Evolutionary conservation across 2,797 vertebrate genomes (phyloP), one percentile per base, ranked within the genome.

Genomic region (Thripadectes ignobilis): DNA sequence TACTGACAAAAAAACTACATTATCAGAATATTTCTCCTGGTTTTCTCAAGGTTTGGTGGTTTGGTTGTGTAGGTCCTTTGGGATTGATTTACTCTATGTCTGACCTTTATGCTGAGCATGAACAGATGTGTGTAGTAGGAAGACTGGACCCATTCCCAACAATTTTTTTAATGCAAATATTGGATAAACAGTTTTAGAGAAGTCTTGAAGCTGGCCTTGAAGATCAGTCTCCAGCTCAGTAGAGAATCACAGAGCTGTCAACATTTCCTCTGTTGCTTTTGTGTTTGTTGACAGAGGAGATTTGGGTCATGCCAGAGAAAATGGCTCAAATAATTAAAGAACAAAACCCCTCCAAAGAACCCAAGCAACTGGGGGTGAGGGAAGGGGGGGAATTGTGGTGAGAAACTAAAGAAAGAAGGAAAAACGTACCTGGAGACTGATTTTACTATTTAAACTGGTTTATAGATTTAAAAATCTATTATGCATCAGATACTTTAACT

Each of bases 381-480:
- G 16, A 14, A 15, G 1, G 1, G 23, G 3, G 3, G 14, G 1
- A 7, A 16, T 6, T 30, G 17, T 29, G 29, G 20, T 1, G 2
- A 65, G 39, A 85, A 80, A 66, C 6, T 27, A 41, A 63, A 72
- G 15, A 69, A 69, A 89, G 16, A 45, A 6, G 17, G 7, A 27
- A 45, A 72, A 29, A 30, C 9, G 4, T n/a, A 12, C 30, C 65
- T 79, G 21, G 14, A 76, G 36, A 27, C 2, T 36, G 5, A 26
- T 75, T 84, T 94, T 36, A 74, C 39, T 76, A 54, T 57, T 79
- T 59, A 57, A 75, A 49, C 8, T 19, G 15, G 9, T 43, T n/a
- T 57, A 63, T 24, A 38, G 23, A 41, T 68, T 66, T 66, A 51
- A 79, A 81, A 26, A 49, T 52, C 7, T 41, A 36, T 63, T 84